These are phyloP conservation scores for Samia ricini DNA, from an alignment of 1,140 invertebrate species.

Conservation along the genomic window DNA sequence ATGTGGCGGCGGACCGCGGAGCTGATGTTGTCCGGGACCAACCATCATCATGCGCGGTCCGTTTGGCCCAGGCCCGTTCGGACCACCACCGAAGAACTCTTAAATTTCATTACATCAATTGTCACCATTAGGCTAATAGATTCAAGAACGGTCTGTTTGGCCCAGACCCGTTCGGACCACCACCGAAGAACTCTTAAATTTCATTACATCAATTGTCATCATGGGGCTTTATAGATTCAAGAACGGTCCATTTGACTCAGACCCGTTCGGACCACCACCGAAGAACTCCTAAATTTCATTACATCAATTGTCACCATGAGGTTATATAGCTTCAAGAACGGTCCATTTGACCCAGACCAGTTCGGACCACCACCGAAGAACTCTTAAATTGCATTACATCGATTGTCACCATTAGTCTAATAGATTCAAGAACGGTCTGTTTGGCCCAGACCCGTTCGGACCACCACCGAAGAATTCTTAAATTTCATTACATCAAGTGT, in stretches of 20 bases:
- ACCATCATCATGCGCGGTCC: conserved; percentile 71
- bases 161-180: conserved; percentile 62
- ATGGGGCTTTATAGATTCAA: no score
- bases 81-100: conserved; percentile 69
- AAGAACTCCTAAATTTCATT: conserved; percentile 72
- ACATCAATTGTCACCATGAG: no score
- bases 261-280: conserved; percentile 62
- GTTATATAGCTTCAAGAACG: no score
- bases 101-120: not conserved
- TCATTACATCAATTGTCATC: no score
- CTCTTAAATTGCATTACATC: conserved; percentile 29
- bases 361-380: conserved; percentile 69
- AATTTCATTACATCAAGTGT: no score
- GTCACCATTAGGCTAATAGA: no score
- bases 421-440: conserved; percentile 70
- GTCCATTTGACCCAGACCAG: conserved; percentile 60
- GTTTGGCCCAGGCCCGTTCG: conserved; percentile 61
- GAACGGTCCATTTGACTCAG: conserved; percentile 64
- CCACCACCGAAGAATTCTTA: conserved; percentile 69
- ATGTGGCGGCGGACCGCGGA: conserved; percentile 64
- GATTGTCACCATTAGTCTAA: not conserved
- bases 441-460: conserved; percentile 61
- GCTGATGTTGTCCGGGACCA: conserved; percentile 56
- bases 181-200: conserved; percentile 70
- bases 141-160: conserved; percentile 70